Evolutionary conservation across 2,888 invertebrate species (phyloP).

Genomic region (Hyposoter didymator): DNA sequence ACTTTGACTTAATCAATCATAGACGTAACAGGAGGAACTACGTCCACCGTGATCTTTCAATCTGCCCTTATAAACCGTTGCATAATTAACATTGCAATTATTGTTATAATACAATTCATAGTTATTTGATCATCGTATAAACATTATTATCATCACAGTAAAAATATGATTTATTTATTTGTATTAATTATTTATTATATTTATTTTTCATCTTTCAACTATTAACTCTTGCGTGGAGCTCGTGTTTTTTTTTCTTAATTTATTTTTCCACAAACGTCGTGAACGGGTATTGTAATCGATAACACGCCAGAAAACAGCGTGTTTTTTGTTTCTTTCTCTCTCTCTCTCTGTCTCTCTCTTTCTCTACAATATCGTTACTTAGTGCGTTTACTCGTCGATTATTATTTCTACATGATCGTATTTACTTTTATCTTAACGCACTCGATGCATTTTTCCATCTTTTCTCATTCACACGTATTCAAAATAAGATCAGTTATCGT

Average conservation of each 20-base stretch:
- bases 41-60: conserved; percentile 68
- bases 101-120: conserved; percentile 80
- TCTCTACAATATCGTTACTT: conserved; percentile 60
- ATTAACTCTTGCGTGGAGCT: conserved; percentile 74
- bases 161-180: conserved; percentile 73
- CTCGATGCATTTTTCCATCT: conserved; percentile 78
- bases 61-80: conserved; percentile 75
- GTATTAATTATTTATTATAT: conserved; percentile 28
- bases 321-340: conserved; percentile 38
- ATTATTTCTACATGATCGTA: conserved; percentile 52
- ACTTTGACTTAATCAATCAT: conserved; percentile 67
- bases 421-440: conserved; percentile 67
- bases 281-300: conserved; percentile 35
- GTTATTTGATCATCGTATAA: conserved; percentile 82
- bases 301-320: conserved; percentile 67
- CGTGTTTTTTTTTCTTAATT: conserved; percentile 48
- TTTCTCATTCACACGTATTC: conserved; percentile 77
- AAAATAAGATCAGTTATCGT: conserved; percentile 79
- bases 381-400: conserved; percentile 62
- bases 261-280: conserved; percentile 57
- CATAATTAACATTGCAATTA: conserved; percentile 76
- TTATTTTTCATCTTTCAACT: conserved; percentile 66
- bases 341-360: conserved; percentile 26
- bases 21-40: conserved; percentile 64
- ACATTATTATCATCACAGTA: conserved; percentile 85